Base-by-base conservation (phyloP, 2,797 vertebrate species). In the Podarcis siculus region DNA sequence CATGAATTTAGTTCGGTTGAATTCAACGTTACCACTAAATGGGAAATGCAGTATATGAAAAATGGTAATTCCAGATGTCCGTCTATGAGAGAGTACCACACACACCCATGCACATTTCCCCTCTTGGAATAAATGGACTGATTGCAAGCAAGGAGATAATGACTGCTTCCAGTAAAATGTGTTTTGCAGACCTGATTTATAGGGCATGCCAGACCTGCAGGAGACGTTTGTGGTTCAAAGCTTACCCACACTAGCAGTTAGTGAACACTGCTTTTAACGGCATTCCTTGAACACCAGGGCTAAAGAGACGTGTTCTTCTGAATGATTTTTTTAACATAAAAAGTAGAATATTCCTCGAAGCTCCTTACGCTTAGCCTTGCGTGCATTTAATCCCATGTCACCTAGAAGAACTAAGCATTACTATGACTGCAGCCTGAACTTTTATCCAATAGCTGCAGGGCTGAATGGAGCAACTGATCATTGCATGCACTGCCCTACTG, bases 1-100 rank as follows among this genome's bases (percentile, higher is more conserved):
- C 78, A 37, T 79, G 88, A 90, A 49, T 8, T 79, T 45, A 84
- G 25, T 78, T 91, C 32, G 86, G 6, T 0, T 77, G 92, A 79
- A 12, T 75, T 42, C 5, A 76, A 85, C 85, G 58, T 69, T 80
- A 85, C 71, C 1, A 75, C 45, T 66, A 64, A 76, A 86, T 78
- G 37, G 4, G 25, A 82, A 75, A 82, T 35, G 17, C 86, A 66
- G 61, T 87, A 85, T 82, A 2, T 45, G 35, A 45, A 77, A 72
- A 64, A 85, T 75, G 35, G 2, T 49, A 76, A 81, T 75, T 76
- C 71, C 78, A 58, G 55, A 42, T 58, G 10, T 90, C 23, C 1
- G 0, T 39, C 23, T 84, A 71, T 32, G 80, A 64, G 84, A 87
- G 67, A 91, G 5, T 5, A 32, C n/a, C 90, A 10, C 0, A 0